Evolutionary conservation across 2,113 vertebrate species (phyloP), one percentile per base, ranked within the genome.

Genomic region (Engystomops pustulosus): DNA sequence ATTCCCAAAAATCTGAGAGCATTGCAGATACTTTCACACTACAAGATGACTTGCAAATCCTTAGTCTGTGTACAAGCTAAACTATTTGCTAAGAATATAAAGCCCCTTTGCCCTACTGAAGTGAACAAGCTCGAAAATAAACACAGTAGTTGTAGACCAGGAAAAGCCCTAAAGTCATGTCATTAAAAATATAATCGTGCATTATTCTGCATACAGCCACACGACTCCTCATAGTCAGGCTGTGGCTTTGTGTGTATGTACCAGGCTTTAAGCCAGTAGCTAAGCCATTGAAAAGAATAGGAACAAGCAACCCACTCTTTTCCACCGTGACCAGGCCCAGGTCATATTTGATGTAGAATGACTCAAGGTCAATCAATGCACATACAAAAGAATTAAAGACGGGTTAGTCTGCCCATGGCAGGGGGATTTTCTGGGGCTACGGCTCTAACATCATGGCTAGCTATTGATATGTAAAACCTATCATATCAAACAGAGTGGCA

Each of bases 331-430:
- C 77, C 89, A 89, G 87, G 75, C 85, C 86, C 86, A 89, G 86
- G 89, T 91, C 86, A 90, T 88, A 91, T 92, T 86, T 87, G 87
- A 86, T 93, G 87, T 88, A 90, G 87, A 93, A 87, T 88, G 88
- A 91, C 90, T 92, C 80, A 88, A 84, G 88, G 87, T 87, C 82
- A 75, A 72, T 88, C 86, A 90, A 87, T 86, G 87, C 85, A 85
- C 83, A 86, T 85, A 88, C 84, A 77, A 38, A 74, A 85, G 86
- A 85, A 86, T 82, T 89, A 83, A 88, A 88, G 90, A 86, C 85
- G 86, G 76, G 78, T 65, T 90, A 87, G 86, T 86, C 85, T 62
- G 77, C 90, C 86, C 74, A 84, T 67, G 77, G 86, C 88, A 87
- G n/a, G 86, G 88, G 87, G 87, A 89, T 92, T 89, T 47, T 78